Base-by-base conservation (phyloP, 2,797 vertebrate species). In the Manis pentadactyla region DNA sequence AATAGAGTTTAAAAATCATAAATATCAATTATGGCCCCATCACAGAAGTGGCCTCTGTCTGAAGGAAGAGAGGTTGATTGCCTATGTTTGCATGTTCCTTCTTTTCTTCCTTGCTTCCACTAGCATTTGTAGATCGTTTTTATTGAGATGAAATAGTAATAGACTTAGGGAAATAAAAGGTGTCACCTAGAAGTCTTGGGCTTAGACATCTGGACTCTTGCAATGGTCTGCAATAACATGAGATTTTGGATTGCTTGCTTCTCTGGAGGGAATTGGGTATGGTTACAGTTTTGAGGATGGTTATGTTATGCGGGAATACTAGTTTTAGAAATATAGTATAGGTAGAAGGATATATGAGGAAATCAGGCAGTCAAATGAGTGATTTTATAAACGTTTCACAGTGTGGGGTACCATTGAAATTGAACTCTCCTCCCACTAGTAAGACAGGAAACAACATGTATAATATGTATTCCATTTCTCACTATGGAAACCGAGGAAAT, bases 261-360 rank as follows among this genome's bases (percentile, higher is more conserved):
- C 69, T 69, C 55, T 82, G 6, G 49, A 85, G 34, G 3, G n/a
- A 86, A 92, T 10, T 77, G 42, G 51, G 3, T 69, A 64, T 63
- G 4, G 71, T 87, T 75, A 7, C n/a, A 75, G 19, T 66, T 75
- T 42, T 96, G 79, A 83, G 23, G 3, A 42, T 42, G 57, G 49
- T 66, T 73, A 31, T 74, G 37, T 74, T 84, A 61, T 31, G 31
- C 19, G 3, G 31, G 46, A 81, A 42, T 77, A 69, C 74, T 87
- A 29, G 12, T 93, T 92, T 93, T 86, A 29, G 83, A 64, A 91
- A 86, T 64, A 3, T 90, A 73, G 4, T 64, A 71, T 84, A 55
- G 29, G 15, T 68, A 51, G n/a, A 77, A 49, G 23, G 19, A 71
- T 85, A 7, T 63, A 34, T 27, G 11, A 93, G 7, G 27, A 87